These are phyloP conservation scores for Phyllopteryx taeniolatus DNA, from an alignment of 2,113 vertebrate genomes.

Conservation along the genomic window DNA sequence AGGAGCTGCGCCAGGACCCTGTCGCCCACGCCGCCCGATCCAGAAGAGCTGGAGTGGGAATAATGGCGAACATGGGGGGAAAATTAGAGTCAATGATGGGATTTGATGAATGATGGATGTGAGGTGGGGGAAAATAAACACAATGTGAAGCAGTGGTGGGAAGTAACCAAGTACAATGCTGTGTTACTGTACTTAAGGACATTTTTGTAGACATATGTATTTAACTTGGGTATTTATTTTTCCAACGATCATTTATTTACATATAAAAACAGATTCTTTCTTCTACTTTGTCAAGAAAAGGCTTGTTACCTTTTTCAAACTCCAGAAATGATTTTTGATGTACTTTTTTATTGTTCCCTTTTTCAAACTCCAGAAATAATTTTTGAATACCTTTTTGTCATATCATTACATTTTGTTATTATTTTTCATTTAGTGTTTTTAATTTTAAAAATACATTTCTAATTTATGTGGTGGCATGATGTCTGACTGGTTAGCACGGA, in stretches of 20 bases:
- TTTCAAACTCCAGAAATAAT: too few relatives aligned
- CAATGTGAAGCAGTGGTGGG: neutral
- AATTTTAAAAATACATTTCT: too few relatives aligned
- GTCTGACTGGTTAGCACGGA: too few relatives aligned
- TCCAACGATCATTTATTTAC: neutral
- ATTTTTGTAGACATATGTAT: neutral
- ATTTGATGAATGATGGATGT: neutral
- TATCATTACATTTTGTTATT: too few relatives aligned
- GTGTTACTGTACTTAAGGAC: neutral
- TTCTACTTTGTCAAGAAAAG: neutral
- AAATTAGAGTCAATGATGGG: conserved; percentile 14
- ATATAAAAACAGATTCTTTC: too few relatives aligned
- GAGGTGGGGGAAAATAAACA: neutral
- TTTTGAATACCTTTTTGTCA: too few relatives aligned
- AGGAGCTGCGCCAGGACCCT: conserved; percentile 93
- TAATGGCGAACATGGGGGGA: conserved; percentile 9
- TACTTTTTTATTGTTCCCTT: too few relatives aligned
- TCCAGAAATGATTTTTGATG: neutral
- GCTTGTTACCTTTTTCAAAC: neutral
- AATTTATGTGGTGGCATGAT: too few relatives aligned
- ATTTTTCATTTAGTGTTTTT: neutral
- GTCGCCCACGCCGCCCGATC: conserved; percentile 84
- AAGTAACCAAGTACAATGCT: neutral
- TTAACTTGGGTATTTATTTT: neutral
- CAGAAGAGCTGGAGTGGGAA: conserved; percentile 74